Evolutionary conservation across 2,888 invertebrate species (phyloP).

Genomic region (Mactromeris polynyma): DNA sequence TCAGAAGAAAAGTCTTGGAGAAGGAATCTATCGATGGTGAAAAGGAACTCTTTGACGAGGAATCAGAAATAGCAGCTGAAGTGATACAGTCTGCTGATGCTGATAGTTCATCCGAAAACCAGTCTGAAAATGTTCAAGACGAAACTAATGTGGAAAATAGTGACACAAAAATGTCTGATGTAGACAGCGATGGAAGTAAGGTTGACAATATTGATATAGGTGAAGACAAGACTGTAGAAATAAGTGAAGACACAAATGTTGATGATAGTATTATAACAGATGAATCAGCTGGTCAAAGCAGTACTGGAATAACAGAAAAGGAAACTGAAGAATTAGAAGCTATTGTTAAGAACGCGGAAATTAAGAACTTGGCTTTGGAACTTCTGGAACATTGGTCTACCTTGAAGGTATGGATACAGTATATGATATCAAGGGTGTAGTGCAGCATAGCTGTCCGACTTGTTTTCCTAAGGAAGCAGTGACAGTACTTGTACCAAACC

Average conservation of each 20-base stretch:
- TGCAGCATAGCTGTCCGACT: no score
- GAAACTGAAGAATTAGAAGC: constrained; percentile 56
- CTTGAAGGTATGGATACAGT: constrained; percentile 86
- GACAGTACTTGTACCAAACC: no score
- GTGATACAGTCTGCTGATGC: constrained; percentile 57
- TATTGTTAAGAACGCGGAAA: constrained; percentile 62
- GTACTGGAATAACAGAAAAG: constrained; percentile 49
- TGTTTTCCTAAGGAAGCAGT: no score
- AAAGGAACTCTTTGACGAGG: constrained; percentile 45
- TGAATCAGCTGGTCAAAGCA: constrained; percentile 19
- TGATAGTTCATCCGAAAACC: constrained; percentile 50
- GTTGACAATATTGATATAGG: constrained; percentile 19
- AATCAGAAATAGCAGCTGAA: constrained; percentile 26
- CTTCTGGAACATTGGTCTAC: constrained; percentile 92
- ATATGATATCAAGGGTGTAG: no score
- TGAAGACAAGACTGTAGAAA: constrained; percentile 22
- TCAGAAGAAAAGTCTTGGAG: constrained; percentile 69
- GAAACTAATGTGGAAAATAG: constrained; percentile 71
- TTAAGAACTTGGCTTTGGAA: constrained; percentile 86
- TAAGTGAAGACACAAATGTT: constrained; percentile 20
- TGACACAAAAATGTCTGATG: constrained; percentile 42
- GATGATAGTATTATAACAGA: not conserved
- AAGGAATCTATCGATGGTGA: constrained; percentile 56
- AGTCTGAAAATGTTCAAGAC: constrained; percentile 67
- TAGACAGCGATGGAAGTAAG: constrained; percentile 26